phyloP scores from a whole-genome alignment of 2,797 vertebrate genomes.

The Sebastes hubbsi region DNA sequence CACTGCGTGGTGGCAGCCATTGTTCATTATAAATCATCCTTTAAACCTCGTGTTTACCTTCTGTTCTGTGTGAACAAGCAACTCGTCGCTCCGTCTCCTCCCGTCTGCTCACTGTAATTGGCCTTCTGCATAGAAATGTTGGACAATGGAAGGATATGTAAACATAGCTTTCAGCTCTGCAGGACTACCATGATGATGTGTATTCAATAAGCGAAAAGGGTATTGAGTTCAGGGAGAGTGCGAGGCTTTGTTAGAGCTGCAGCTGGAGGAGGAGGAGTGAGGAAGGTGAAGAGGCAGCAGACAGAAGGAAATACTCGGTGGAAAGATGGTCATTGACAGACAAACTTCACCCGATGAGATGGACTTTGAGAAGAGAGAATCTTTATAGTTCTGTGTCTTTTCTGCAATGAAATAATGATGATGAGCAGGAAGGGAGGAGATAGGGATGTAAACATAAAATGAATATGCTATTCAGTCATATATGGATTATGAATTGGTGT shows the following conservation, averaged over 20 bases:
- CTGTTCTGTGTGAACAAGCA: not conserved
- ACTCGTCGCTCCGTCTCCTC: not conserved
- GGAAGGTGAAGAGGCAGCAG: not conserved
- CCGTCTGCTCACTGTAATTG: constrained; percentile 28
- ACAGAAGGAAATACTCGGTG: constrained; percentile 17
- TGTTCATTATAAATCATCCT: constrained; percentile 12
- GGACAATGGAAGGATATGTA: constrained; percentile 2
- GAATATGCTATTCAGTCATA: not conserved
- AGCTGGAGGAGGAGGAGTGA: not conserved
- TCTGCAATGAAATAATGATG: constrained; percentile 14
- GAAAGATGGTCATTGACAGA: constrained; percentile 10
- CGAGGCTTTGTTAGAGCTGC: not conserved
- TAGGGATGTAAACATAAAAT: not conserved
- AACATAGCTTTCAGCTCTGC: constrained; percentile 8
- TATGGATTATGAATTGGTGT: not conserved
- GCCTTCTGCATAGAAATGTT: not conserved
- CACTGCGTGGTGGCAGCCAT: not conserved
- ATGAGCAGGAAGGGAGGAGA: not conserved
- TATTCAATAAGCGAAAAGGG: not conserved
- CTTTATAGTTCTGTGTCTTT: not conserved
- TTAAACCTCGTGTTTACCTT: constrained; percentile 15
- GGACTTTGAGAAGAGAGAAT: not conserved
- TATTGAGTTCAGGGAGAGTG: not conserved
- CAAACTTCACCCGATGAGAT: constrained; percentile 2
- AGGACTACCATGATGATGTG: not conserved